Base-by-base conservation (phyloP, 2,113 vertebrate genomes). In the Furnarius figulus region DNA sequence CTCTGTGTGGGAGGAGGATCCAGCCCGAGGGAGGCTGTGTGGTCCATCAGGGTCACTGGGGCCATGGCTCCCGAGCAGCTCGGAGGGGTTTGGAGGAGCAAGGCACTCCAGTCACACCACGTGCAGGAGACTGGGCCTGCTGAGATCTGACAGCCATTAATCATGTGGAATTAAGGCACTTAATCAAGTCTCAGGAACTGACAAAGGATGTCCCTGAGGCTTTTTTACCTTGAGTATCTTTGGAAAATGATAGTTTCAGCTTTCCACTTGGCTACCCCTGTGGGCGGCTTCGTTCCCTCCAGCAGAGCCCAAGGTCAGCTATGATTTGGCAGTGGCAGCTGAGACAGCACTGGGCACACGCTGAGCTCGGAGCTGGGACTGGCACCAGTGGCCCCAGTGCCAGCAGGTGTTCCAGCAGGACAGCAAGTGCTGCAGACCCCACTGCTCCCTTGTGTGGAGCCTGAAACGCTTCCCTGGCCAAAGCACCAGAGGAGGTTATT, bases 81-180 rank as follows among this genome's bases (percentile, higher is more conserved):
- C 27, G 3, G 12, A 55, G 46, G 31, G 73, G 75, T 13, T 33
- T 22, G 59, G 74, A 92, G 92, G 77, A 81, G 59, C 80, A 39
- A 65, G 56, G n/a, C 31, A 24, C 86, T 97, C 58, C 92, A 62
- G 93, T 70, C 92, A 47, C 39, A 46, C 4, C 74, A 46, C 47
- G 47, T 27, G 72, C 40, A 83, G 49, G 87, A 94, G 87, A 76
- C 83, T 63, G 19, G 39, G 71, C 84, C 81, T 88, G 67, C 22
- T 37, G 72, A 67, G 93, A 61, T 78, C 83, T 33, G 90, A 87
- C 94, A 97, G 47, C 90, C 95, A 96, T 98, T 98, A 96, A 98
- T 98, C 98, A 95, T 67, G 77, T 85, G 97, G 96, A 98, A 98
- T 98, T 98, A 98, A 97, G 97, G 97, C 92, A 97, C 89, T 96